Base-by-base conservation (phyloP, 2,797 vertebrate species). In the Holocentrus rufus region DNA sequence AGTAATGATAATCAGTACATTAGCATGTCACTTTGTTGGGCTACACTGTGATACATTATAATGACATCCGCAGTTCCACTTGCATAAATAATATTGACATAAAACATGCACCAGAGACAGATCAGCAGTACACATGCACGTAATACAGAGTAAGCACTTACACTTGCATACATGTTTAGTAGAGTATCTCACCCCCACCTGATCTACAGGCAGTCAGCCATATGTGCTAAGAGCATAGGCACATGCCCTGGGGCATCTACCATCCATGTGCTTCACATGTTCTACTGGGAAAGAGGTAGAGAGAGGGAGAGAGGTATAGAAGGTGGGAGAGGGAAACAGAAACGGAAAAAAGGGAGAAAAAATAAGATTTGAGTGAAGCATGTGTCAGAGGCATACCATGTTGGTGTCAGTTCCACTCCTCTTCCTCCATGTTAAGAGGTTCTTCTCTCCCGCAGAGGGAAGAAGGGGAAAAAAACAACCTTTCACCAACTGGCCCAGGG, bases 391-490 rank as follows among this genome's bases (percentile, higher is more conserved):
- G 39, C 67, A 27, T 58, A 77, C 65, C 73, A 50, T 86, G 87
- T 82, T 84, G 77, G 75, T 88, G 89, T 91, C 91, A 88, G 86
- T 87, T 91, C 85, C 88, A 88, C 87, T 90, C 78, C 71, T 87
- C 76, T 85, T 87, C 88, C 85, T 91, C 85, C 86, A 87, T 86
- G 86, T 83, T 85, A 85, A 90, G 79, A 88, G 78, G 84, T 86
- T 84, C 79, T 72, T 76, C 55, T 73, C 69, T 83, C 71, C 69
- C 73, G 80, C 77, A 34, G 50, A 81, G 75, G 65, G 20, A 27
- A 27, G 25, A 27, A 27, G 25, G 25, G 25, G 23, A 23, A 44
- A 80, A 83, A 82, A 73, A 31, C 18, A 56, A 22, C 49, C 56
- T 53, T 25, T 56, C 42, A 66, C 78, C 75, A 83, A 78, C 73